phyloP scores from a whole-genome alignment of 2,888 invertebrate genomes.

The Leptinotarsa rubiginosa region DNA sequence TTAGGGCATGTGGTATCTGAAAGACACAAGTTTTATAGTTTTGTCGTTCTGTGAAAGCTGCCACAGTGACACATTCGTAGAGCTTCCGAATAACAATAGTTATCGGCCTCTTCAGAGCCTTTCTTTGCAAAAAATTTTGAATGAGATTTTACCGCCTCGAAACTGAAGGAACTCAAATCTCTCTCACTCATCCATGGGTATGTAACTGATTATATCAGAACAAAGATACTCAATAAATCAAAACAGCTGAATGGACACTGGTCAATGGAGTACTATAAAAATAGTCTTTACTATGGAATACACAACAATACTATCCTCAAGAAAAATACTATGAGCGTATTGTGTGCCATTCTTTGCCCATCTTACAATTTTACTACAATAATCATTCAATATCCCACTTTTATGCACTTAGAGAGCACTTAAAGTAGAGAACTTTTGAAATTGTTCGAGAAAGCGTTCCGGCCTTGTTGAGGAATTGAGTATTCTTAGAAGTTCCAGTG shows the following conservation, averaged over 20 bases:
- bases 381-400: constrained; percentile 36
- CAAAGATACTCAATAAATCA: constrained; percentile 23
- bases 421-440: constrained; percentile 35
- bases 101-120: background rate
- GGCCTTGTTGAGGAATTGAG: constrained; percentile 12
- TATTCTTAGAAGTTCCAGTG: constrained; percentile 3
- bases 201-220: constrained; percentile 26
- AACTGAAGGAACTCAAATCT: constrained; percentile 7
- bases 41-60: too few relatives aligned
- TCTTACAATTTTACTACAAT: constrained; percentile 39
- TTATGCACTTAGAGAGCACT: constrained; percentile 28
- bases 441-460: constrained; percentile 24
- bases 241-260: constrained; percentile 24
- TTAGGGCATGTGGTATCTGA: too few relatives aligned
- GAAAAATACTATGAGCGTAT: constrained; percentile 30
- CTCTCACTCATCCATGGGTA: constrained; percentile 19
- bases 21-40: too few relatives aligned
- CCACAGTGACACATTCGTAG: too few relatives aligned
- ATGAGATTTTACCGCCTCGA: constrained; percentile 12
- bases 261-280: constrained; percentile 24
- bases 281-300: constrained; percentile 21
- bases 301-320: constrained; percentile 24
- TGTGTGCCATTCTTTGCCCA: constrained; percentile 28
- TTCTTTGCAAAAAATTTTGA: background rate
- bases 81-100: background rate